Evolutionary conservation across 30 jellyfish, hydroid and myxozoan genomes (phyloP), one percentile per base, ranked within the genome.

Genomic region (Cassiopea xamachana): DNA sequence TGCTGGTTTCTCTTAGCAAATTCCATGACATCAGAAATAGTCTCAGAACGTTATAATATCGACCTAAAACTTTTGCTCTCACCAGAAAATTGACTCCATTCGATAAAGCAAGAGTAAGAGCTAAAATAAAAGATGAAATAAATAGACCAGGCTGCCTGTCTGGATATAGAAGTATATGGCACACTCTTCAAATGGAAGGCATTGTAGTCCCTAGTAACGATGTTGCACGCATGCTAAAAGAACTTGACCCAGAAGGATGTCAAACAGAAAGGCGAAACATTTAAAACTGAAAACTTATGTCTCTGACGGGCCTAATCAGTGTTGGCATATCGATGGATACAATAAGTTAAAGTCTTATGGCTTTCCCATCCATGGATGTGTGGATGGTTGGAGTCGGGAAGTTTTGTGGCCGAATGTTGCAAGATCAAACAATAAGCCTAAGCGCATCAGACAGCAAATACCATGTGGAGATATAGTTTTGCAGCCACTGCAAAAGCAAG

Each of bases 331-430:
- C 78, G 94, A 90, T 77, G 97, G 94, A 45, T 90, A 82, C 78
- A 90, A 90, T 68, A 90, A 90, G 70, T 64, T 82, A 67, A 90
- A 90, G 78, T 90, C 94, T 43, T 83, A 59, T 68, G 81, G 97
- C 72, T 87, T 90, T 51, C 94, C 90, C 90, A 83, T 89, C 14
- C 96, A 89, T 72, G 96, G 97, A 13, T 90, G 97, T 60, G 81
- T 83, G 73, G 94, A 90, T 90, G 97, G 97, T 7, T 90, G 85
- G 82, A 80, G 93, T 69, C 91, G 97, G n/a, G 82, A 83, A 71
- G 78, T 90, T 51, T 73, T 90, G 90, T 90, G 94, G 97, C 82
- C 82, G 83, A n/a, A 77, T 19, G 94, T 82, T 19, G 64, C 93
- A 69, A 76, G 94, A 60, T 80, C 82, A 48, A 90, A 90, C 76